Base-by-base conservation (phyloP, 2,888 invertebrate genomes). In the Drosophila histrio region DNA sequence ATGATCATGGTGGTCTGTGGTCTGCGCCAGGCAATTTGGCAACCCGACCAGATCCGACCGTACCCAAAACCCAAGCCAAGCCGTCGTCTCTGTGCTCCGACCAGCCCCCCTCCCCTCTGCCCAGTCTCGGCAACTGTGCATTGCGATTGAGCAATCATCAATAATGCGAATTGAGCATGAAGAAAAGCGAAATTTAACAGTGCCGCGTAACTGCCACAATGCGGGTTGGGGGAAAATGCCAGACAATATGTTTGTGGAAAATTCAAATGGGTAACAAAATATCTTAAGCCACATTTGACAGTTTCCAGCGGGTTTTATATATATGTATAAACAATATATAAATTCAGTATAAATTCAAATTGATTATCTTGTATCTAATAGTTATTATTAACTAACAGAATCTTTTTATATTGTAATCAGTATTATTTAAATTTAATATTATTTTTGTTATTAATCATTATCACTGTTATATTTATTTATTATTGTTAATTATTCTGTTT, bases 91-190 rank as follows among this genome's bases (percentile, higher is more conserved):
- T n/a, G 34, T 3, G 9, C 15, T 34, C 17, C 38, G 17, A 5
- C 11, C 22, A 5, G 19, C n/a, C 30, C 15, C 32, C 24, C 7
- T 6, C 32, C 21, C 5, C 5, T 30, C 22, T 26, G 4, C 8
- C 8, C 17, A 13, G 30, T 24, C 32, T 1, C 13, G 22, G 44
- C 46, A 41, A 53, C 50, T 53, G 49, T 34, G 63, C 73, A 39
- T 47, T 71, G 50, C 66, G 76, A 85, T 87, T 87, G 76, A 79
- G 76, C 69, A 82, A 82, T 83, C 83, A 82, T 71, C 83, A 69
- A 77, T 79, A 71, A 75, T 61, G 56, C 58, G 74, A 74, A 77
- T 83, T 67, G 73, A 41, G 77, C 84, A 60, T 66, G 58, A 85
- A 79, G 58, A 44, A 72, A 82, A 60, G 49, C 52, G 49, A 77